Conservation (phyloP, 1,140 invertebrate species). For the Mamestra configurata region DNA sequence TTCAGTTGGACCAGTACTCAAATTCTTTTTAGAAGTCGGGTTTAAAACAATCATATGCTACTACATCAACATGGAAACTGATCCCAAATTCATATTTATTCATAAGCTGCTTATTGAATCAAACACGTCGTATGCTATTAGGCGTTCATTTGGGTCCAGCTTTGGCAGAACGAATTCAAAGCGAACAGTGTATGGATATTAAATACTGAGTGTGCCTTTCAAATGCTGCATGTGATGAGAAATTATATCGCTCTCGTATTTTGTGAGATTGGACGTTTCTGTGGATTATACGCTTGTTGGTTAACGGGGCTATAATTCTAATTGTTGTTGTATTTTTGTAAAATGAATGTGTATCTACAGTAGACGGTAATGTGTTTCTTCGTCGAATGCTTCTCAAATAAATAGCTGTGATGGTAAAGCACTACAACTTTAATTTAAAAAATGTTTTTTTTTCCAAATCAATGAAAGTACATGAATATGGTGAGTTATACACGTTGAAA, state of each 20-base stretch:
- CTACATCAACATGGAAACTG: too few species aligned
- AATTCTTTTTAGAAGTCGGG: too few species aligned
- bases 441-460: too few species aligned
- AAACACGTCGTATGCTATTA: background rate
- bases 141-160: background rate
- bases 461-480: too few species aligned
- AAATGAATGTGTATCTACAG: too few species aligned
- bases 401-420: too few species aligned
- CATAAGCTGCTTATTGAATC: background rate
- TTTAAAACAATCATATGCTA: too few species aligned
- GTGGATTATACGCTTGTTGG: background rate
- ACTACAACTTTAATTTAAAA: too few species aligned
- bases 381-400: too few species aligned
- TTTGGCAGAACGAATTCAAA: background rate
- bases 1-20: too few species aligned
- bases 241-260: background rate
- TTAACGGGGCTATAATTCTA: background rate
- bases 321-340: slow-evolving; percentile 1
- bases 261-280: background rate
- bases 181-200: background rate
- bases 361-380: too few species aligned
- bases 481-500: too few species aligned
- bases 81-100: background rate
- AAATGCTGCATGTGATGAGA: background rate
- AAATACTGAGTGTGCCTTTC: background rate